These are phyloP conservation scores for Micrasema minimum DNA, from an alignment of 1,140 invertebrate genomes.

Conservation along the genomic window DNA sequence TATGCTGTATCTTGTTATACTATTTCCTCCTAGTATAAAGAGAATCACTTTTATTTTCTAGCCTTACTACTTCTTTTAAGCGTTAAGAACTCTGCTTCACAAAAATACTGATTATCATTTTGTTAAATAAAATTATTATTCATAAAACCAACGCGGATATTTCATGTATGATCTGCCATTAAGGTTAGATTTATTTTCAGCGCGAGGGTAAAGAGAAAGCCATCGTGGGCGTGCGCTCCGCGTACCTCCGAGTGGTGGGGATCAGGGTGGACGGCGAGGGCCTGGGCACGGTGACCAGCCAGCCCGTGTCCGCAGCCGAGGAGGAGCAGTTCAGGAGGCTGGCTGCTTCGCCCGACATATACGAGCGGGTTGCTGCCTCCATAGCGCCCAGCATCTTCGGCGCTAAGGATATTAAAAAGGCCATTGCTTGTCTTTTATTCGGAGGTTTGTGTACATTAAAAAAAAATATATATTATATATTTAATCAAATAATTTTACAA, in stretches of 20 bases:
- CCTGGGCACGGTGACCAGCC: slow-evolving; percentile 70
- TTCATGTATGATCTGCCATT: no score
- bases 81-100: no score
- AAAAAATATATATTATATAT: slow-evolving; percentile 10
- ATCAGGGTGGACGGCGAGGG: slow-evolving; percentile 88
- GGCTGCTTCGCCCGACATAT: slow-evolving; percentile 86
- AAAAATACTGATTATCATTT: no score
- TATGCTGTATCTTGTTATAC: no score
- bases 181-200: slow-evolving; percentile 58
- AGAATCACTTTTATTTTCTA: no score
- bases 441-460: slow-evolving; percentile 73
- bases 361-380: slow-evolving; percentile 89
- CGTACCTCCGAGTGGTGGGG: slow-evolving; percentile 95
- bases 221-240: slow-evolving; percentile 90
- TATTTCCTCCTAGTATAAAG: no score
- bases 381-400: slow-evolving; percentile 99
- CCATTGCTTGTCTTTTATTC: slow-evolving; percentile 95
- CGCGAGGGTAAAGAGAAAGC: slow-evolving; percentile 82
- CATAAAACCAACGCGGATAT: no score
- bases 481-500: background rate
- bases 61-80: no score
- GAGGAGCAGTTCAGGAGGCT: slow-evolving; percentile 92
- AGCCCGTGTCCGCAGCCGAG: slow-evolving; percentile 78
- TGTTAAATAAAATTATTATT: no score
- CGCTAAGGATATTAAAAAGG: slow-evolving; percentile 95